Base-by-base conservation (phyloP, 1,140 invertebrate genomes). In the Acromyrmex heyeri region DNA sequence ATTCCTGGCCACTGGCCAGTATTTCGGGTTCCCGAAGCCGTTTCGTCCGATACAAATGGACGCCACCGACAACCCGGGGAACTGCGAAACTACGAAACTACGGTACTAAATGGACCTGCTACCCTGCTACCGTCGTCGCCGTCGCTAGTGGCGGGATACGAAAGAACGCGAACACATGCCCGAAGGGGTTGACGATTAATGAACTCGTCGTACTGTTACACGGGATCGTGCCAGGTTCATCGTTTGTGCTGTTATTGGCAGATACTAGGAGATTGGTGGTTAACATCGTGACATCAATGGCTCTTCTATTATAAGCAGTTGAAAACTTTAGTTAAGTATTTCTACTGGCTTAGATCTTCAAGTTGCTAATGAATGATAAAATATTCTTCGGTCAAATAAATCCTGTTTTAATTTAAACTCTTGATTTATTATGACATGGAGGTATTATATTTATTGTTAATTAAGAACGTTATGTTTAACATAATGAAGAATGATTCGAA, bases 1-100 rank as follows among this genome's bases (percentile, higher is more conserved):
- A 91, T 93, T 93, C 87, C 91, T 94, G 94, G 94, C 92, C 85
- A 82, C 64, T 89, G 89, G 92, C 93, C 93, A 94, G 90, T 89
- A 87, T 89, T 89, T 86, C 89, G 85, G 89, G 87, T 90, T 89
- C 30, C 81, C 87, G 86, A 87, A 87, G 86, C 90, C 90, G 88
- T 91, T 91, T 88, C 88, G 76, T 76, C 86, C 89, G 88, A 93
- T 93, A 93, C 91, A 93, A 93, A 94, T 92, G 89, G 86, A 91
- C 88, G 89, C 87, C 70, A 82, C 88, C 57, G 70, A 87, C 70
- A 85, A 73, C 81, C 79, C 59, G 70, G 85, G 81, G 89, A 93
- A 92, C 90, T 92, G 87, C 82, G 81, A 91, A 94, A 93, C 90
- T 91, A 90, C 91, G 72, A 88, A 92, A 93, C 91, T 93, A 87